Evolutionary conservation across 2,797 vertebrate species (phyloP), one percentile per base, ranked within the genome.

Genomic region (Takifugu ocellatus): DNA sequence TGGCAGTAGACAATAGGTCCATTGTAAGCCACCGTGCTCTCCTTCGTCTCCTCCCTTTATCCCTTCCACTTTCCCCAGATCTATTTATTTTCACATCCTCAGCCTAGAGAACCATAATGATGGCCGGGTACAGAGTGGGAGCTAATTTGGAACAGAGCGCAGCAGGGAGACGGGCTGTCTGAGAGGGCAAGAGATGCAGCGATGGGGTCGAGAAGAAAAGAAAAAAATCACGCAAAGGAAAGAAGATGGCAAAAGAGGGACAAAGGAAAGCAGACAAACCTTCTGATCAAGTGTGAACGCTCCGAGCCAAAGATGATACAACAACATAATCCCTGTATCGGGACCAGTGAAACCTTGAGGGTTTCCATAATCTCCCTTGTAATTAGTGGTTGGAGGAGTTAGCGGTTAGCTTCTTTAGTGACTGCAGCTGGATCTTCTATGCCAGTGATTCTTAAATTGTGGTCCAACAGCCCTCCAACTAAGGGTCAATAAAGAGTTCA

Each of bases 61-160:
- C 64, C 53, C 52, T 66, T 43, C 33, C 58, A 44, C 51, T 51
- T 24, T 62, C 81, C 61, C 62, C 50, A 71, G 45, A 86, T 85
- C 77, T 83, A 90, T 91, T 91, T 90, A 88, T 90, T 90, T 90
- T 90, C 83, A 88, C 81, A 84, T 89, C 72, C 80, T 81, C 39
- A 78, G 84, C 84, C 56, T 69, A 77, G 62, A 75, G 79, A 87
- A 81, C 82, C 78, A 82, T 70, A 88, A 76, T 77, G 74, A 73
- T 31, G 75, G 74, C 66, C 5, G 72, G 63, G 54, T 63, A 63
- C 75, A 54, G 56, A 79, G 66, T 72, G 51, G 4, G 66, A 63
- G 73, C 75, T 84, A 85, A 88, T 88, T 83, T 87, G 66, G 79
- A 87, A 72, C 79, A 85, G 83, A 84, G 65, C 59, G 12, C 61